These are phyloP conservation scores for Talpa occidentalis DNA, from an alignment of 2,113 vertebrate genomes.

Conservation along the genomic window DNA sequence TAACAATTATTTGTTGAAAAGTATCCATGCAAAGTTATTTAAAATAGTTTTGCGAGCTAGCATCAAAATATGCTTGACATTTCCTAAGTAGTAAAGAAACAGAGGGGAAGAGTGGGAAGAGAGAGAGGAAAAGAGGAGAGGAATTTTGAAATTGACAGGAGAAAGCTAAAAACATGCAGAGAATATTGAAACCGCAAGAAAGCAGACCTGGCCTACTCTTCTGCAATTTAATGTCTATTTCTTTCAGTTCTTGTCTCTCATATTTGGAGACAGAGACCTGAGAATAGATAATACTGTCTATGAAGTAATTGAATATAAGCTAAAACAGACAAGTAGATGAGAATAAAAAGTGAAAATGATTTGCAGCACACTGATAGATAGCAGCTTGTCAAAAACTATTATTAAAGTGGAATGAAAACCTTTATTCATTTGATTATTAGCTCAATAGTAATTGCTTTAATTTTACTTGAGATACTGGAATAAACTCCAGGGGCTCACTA, in stretches of 20 bases:
- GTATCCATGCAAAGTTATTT: neutral
- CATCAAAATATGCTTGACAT: neutral
- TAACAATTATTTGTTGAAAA: slow-evolving; percentile 34
- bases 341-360: neutral
- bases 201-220: neutral
- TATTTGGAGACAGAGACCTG: neutral
- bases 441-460: neutral
- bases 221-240: neutral
- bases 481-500: neutral
- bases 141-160: neutral
- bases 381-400: neutral
- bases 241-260: neutral
- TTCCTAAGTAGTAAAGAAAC: neutral
- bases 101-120: neutral
- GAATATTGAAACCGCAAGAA: neutral
- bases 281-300: neutral
- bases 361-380: neutral
- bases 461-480: neutral
- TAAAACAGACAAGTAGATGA: neutral
- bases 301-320: neutral
- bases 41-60: neutral
- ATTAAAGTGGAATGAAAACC: neutral
- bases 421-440: neutral
- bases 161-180: neutral
- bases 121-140: neutral